Conservation (phyloP, 2,113 vertebrate genomes). For the Myotis brandtii region DNA sequence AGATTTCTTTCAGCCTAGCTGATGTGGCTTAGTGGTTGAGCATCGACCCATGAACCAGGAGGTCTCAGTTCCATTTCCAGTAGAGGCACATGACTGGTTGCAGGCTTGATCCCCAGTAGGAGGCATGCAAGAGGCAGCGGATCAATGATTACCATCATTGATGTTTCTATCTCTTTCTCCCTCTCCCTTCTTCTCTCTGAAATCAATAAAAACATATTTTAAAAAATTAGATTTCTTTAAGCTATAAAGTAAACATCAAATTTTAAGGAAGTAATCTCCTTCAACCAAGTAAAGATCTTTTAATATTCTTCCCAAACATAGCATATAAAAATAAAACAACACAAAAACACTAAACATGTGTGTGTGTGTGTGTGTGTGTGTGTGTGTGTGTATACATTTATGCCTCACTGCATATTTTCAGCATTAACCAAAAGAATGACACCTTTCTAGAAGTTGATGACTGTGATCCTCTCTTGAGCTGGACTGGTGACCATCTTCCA, state of each 20-base stretch:
- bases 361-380: neutral
- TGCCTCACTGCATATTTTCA: neutral
- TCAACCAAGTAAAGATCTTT: neutral
- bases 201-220: too few species aligned
- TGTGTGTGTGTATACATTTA: neutral
- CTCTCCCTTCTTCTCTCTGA: too few species aligned
- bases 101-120: too few species aligned
- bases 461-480: neutral
- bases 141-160: too few species aligned
- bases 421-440: neutral
- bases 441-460: neutral
- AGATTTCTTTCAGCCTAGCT: neutral
- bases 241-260: neutral
- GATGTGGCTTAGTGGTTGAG: too few species aligned
- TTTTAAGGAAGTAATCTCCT: neutral
- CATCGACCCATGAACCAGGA: too few species aligned
- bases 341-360: neutral
- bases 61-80: too few species aligned
- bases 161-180: too few species aligned
- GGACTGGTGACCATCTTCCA: neutral
- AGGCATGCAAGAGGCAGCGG: too few species aligned
- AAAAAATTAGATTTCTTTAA: neutral
- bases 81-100: too few species aligned
- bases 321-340: neutral
- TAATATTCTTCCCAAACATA: conserved; percentile 20